These are phyloP conservation scores for Ischnura elegans DNA, from an alignment of 2,888 invertebrate genomes.

Conservation along the genomic window DNA sequence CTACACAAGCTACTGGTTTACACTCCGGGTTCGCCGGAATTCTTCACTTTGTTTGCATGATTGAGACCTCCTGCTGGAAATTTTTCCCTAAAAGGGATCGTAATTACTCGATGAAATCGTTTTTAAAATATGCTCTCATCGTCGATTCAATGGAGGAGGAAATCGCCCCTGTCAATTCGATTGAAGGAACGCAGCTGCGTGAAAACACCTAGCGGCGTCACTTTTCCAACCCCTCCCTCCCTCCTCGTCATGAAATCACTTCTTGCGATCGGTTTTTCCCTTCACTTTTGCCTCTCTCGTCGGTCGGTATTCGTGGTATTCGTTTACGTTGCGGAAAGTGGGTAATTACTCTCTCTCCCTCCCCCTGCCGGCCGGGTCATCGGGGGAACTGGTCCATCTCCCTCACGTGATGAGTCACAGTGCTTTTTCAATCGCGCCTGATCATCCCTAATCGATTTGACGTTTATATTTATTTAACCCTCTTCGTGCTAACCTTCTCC, in stretches of 20 bases:
- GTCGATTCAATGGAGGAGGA: background rate
- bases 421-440: too few relatives aligned
- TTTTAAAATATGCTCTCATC: background rate
- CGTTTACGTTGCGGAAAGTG: background rate
- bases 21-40: background rate
- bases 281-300: background rate
- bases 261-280: background rate
- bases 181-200: background rate
- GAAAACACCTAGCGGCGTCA: background rate
- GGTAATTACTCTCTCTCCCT: background rate
- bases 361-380: too few relatives aligned
- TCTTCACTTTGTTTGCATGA: background rate
- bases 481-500: too few relatives aligned
- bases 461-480: too few relatives aligned
- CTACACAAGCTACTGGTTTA: too few relatives aligned
- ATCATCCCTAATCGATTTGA: too few relatives aligned
- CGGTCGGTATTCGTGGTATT: background rate
- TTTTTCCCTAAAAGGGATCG: background rate
- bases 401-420: too few relatives aligned
- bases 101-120: background rate
- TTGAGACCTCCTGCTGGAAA: background rate
- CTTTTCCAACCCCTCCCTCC: background rate
- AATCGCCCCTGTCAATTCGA: background rate
- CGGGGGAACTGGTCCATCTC: background rate
- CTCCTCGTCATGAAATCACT: background rate